Evolutionary conservation across 1,140 invertebrate species (phyloP), one percentile per base, ranked within the genome.

Genomic region (Calliopsis andreniformis): DNA sequence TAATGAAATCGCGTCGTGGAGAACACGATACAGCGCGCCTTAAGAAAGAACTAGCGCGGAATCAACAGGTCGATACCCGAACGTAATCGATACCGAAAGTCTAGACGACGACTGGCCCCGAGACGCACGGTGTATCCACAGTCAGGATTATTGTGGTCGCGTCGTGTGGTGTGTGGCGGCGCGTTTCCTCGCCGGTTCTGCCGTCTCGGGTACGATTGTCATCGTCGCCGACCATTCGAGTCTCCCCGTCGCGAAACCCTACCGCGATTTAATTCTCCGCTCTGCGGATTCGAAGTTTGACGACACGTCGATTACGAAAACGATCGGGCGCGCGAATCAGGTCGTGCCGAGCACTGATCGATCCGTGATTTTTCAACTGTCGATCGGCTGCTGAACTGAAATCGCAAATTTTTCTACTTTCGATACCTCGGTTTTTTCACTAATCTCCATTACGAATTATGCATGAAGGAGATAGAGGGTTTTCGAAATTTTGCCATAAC

Each of bases 41-140:
- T 43, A 66, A 66, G 64, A 69, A 55, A 18, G 23, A 68, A 58
- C 53, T 6, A n/a, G 23, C 53, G 43, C 53, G 23, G 64, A 83
- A 84, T 85, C 84, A 87, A 87, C 83, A 81, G 79, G 83, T 85
- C 84, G 73, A 83, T 86, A 83, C 51, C 69, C 35, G 63, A 78
- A 75, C 66, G 67, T 72, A 78, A 78, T 78, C 76, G 68, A 78
- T 78, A 78, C 69, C 47, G 76, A 78, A 78, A 71, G 76, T 78
- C 68, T 78, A 78, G 76, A 72, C 71, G 59, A 64, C 58, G 49
- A 20, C 23, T 32, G 42, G 18, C 32, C 49, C 28, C 39, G 55
- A 76, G 43, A 59, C 23, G 3, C 42, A 45, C 39, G 68, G 51
- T 61, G 4, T 39, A 3, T 39, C 45, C 30, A 18, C 30, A 70